Evolutionary conservation across 2,113 vertebrate genomes (phyloP).

Genomic region (Barbus barbus): DNA sequence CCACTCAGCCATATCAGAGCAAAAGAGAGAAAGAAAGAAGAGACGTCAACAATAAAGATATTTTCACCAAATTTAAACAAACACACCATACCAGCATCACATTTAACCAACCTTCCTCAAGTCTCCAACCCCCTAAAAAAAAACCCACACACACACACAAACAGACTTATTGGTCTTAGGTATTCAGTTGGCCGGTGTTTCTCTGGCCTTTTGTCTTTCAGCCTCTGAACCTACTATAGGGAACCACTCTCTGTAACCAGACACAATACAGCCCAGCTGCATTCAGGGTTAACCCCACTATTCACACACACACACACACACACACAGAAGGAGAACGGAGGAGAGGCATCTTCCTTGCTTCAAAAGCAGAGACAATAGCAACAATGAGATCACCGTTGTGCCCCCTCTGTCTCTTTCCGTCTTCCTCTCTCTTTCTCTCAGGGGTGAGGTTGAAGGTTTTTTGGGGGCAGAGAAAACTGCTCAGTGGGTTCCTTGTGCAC

Average conservation of each 20-base stretch:
- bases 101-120: background rate
- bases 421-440: slow-evolving; percentile 50
- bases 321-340: slow-evolving; percentile 59
- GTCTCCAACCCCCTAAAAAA: background rate
- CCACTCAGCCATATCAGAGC: slow-evolving; percentile 46
- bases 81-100: slow-evolving; percentile 15
- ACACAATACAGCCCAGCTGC: slow-evolving; percentile 56
- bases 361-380: slow-evolving; percentile 76
- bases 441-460: slow-evolving; percentile 20
- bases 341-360: slow-evolving; percentile 73
- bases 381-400: slow-evolving; percentile 75
- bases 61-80: slow-evolving; percentile 29
- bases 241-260: slow-evolving; percentile 53
- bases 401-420: slow-evolving; percentile 62
- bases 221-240: slow-evolving; percentile 47
- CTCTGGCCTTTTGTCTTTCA: slow-evolving; percentile 43
- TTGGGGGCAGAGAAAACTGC: slow-evolving; percentile 37
- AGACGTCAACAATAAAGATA: background rate
- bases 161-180: background rate
- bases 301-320: slow-evolving; percentile 49
- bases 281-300: slow-evolving; percentile 57
- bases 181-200: slow-evolving; percentile 41
- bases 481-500: slow-evolving; percentile 61
- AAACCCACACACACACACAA: slow-evolving; percentile 4
- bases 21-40: slow-evolving; percentile 14